Evolutionary conservation across 23 tunicate species (phyloP).

Genomic region (Phallusia fumigata): DNA sequence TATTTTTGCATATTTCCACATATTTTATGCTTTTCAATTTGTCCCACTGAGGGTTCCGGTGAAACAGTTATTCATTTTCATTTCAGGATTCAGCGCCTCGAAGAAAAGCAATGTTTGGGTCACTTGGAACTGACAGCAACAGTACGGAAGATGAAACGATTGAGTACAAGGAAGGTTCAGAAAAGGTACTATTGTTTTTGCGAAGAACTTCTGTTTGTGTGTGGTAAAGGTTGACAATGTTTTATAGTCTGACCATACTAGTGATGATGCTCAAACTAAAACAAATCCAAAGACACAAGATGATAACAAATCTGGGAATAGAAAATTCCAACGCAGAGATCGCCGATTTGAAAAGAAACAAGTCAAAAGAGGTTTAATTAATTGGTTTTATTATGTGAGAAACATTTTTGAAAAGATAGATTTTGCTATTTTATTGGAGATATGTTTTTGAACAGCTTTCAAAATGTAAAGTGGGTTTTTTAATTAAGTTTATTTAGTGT

Average conservation of each 20-base stretch:
- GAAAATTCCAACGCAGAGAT: background rate
- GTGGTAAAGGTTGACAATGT: background rate
- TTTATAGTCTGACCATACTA: background rate
- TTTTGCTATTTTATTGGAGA: no score
- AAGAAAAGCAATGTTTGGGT: background rate
- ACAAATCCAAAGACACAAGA: background rate
- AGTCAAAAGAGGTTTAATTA: background rate
- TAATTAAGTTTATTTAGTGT: no score
- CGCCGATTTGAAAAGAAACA: slow-evolving; percentile 8
- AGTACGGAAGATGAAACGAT: slow-evolving; percentile 29
- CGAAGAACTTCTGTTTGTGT: background rate
- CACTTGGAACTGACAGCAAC: slow-evolving; percentile 17
- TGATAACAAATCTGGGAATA: background rate
- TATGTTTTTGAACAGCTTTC: no score
- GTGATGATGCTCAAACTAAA: background rate
- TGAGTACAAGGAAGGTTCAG: background rate
- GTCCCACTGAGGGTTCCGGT: no score
- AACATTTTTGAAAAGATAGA: no score
- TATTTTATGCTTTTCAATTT: no score
- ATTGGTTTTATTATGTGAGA: background rate
- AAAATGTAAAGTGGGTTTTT: no score
- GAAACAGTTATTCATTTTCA: background rate
- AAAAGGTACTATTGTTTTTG: background rate
- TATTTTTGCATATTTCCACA: no score
- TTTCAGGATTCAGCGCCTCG: background rate